These are phyloP conservation scores for Erynnis tages DNA, from an alignment of 2,888 invertebrate species.

Conservation along the genomic window DNA sequence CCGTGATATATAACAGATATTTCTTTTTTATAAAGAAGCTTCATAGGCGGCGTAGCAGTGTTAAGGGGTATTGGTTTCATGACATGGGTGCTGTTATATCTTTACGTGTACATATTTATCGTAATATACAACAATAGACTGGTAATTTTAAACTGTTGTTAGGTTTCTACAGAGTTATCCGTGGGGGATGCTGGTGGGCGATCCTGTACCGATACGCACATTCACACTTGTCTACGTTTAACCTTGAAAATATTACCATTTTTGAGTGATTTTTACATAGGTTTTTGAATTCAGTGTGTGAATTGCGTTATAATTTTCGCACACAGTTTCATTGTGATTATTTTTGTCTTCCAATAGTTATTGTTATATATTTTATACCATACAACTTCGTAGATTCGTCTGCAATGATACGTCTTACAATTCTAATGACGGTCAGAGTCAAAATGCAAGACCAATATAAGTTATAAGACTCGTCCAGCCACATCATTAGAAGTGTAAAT, in stretches of 20 bases:
- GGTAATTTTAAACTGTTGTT: constrained; percentile 78
- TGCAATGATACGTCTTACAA: neutral
- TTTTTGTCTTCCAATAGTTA: constrained; percentile 37
- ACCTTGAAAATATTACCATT: neutral
- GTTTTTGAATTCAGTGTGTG: neutral
- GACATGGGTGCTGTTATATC: constrained; percentile 77
- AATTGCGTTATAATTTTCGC: neutral
- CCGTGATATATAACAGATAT: constrained; percentile 66
- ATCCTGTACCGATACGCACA: neutral
- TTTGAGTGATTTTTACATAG: too few relatives aligned
- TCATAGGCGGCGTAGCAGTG: constrained; percentile 55
- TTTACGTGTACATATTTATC: constrained; percentile 80
- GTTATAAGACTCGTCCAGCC: too few relatives aligned
- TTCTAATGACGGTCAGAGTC: neutral
- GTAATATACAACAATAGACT: constrained; percentile 79
- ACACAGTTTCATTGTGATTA: constrained; percentile 20
- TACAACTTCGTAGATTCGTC: neutral
- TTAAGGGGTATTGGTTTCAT: constrained; percentile 60
- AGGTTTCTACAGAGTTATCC: constrained; percentile 78
- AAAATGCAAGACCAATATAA: too few relatives aligned
- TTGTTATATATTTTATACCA: constrained; percentile 25
- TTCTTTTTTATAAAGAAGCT: constrained; percentile 55
- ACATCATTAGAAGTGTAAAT: too few relatives aligned
- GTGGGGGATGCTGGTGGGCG: constrained; percentile 44
- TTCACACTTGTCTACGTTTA: neutral